A percentile compares a stretch with the other conserved stretches of the same genome.
Evolutionary conservation across 2,113 vertebrate species (phyloP).

Genomic region (Cyphomyrus plagiostoma): DNA sequence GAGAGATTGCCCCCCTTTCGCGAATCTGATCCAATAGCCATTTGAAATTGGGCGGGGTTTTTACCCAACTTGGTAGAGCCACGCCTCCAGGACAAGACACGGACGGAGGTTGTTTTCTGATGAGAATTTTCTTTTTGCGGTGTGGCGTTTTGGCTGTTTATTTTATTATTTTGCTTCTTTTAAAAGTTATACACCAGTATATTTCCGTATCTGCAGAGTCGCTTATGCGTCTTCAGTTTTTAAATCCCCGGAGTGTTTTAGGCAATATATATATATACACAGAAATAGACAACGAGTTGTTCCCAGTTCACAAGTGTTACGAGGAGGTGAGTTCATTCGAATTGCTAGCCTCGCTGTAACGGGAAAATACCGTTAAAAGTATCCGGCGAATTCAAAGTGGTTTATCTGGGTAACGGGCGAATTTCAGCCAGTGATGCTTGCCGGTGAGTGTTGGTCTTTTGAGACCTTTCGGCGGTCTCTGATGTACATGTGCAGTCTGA

Average conservation of each 20-base stretch:
- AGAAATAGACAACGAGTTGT: conserved; percentile 18
- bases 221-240: not conserved
- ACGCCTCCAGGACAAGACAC: conserved; percentile 50
- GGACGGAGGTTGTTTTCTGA: conserved; percentile 66
- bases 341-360: not conserved
- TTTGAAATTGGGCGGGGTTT: conserved; percentile 16
- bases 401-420: not conserved
- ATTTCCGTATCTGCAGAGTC: not conserved
- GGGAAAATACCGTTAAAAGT: not conserved
- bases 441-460: not conserved
- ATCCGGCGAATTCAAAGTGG: not conserved
- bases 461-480: not conserved
- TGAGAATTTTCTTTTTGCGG: conserved; percentile 46
- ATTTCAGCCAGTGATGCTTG: not conserved
- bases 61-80: conserved; percentile 13
- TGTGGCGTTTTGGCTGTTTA: conserved; percentile 14
- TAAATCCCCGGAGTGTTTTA: conserved; percentile 9
- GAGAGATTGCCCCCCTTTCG: not conserved
- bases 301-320: conserved; percentile 26
- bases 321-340: conserved; percentile 29
- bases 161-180: conserved; percentile 34
- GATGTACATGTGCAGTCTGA: not conserved
- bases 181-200: conserved; percentile 18
- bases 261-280: not conserved
- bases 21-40: conserved; percentile 39